These are phyloP conservation scores for Crax fasciolata DNA, from an alignment of 2,797 vertebrate species.

Conservation along the genomic window DNA sequence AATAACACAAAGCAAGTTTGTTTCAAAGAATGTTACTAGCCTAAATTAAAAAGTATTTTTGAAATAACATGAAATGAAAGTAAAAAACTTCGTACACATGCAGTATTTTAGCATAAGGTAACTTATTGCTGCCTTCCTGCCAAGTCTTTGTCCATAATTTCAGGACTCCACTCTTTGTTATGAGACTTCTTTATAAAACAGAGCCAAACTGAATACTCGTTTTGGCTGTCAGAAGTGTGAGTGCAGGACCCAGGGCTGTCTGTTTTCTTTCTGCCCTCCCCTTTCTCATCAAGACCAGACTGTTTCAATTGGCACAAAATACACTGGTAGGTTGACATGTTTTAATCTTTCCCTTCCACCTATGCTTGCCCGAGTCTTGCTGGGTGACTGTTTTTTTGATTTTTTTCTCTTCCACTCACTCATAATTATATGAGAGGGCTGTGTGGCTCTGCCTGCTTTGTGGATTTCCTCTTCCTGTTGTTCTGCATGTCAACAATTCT, in stretches of 20 bases:
- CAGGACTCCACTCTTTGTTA: constrained; percentile 29
- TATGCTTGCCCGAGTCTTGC: constrained; percentile 29
- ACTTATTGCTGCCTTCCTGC: background rate
- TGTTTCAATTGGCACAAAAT: constrained; percentile 45
- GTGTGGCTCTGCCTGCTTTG: constrained; percentile 45
- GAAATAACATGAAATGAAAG: background rate
- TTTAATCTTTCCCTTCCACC: constrained; percentile 46
- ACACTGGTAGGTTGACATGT: background rate
- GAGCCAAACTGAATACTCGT: constrained; percentile 24
- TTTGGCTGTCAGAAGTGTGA: constrained; percentile 44
- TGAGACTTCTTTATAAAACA: constrained; percentile 44
- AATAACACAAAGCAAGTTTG: background rate
- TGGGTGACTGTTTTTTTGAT: constrained; percentile 43
- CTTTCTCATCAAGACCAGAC: constrained; percentile 57
- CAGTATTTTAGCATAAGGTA: constrained; percentile 35
- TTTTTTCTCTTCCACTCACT: constrained; percentile 46
- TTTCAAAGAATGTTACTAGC: constrained; percentile 7
- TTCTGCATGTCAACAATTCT: constrained; percentile 31
- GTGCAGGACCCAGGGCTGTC: constrained; percentile 10
- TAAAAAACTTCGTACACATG: background rate
- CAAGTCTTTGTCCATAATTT: constrained; percentile 19
- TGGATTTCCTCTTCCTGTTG: constrained; percentile 69
- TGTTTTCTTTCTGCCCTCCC: constrained; percentile 31
- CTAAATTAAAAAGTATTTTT: background rate
- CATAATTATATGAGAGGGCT: constrained; percentile 25